A percentile compares a stretch with the other conserved stretches of the same genome.
phyloP scores from a whole-genome alignment of 2,888 invertebrate species.

The Villa cingulata region DNA sequence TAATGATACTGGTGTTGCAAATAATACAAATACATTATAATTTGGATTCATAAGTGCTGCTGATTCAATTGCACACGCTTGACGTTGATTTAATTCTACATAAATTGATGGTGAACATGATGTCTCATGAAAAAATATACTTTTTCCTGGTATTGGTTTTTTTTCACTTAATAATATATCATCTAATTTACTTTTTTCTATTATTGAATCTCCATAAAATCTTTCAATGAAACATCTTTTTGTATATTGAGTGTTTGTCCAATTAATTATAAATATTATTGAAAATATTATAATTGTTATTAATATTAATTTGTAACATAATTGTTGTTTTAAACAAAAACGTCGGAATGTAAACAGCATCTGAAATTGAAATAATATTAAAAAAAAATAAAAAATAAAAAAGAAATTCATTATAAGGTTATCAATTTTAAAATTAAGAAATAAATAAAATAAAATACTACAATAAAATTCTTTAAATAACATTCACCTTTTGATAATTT shows the following conservation, averaged over 20 bases:
- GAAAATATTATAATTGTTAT: not conserved
- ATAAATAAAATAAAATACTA: no score
- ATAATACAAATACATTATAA: slow-evolving; percentile 27
- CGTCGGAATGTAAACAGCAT: not conserved
- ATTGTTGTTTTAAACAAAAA: not conserved
- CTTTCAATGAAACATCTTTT: not conserved
- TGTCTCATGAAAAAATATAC: slow-evolving; percentile 36
- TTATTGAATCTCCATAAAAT: not conserved
- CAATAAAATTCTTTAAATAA: no score
- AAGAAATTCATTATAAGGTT: no score
- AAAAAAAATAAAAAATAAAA: no score
- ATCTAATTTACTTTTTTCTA: slow-evolving; percentile 14
- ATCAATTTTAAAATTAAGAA: no score
- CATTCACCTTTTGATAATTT: no score
- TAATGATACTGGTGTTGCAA: slow-evolving; percentile 23
- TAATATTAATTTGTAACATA: not conserved
- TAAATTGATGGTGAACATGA: slow-evolving; percentile 19
- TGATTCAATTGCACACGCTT: slow-evolving; percentile 35
- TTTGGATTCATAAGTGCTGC: slow-evolving; percentile 31
- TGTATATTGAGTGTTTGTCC: not conserved
- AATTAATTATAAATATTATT: not conserved
- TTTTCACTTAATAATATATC: slow-evolving; percentile 23
- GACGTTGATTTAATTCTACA: slow-evolving; percentile 24
- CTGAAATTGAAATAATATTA: not conserved
- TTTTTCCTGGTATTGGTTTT: slow-evolving; percentile 24